phyloP scores from a whole-genome alignment of 2,113 vertebrate genomes.

The Barbus barbus region DNA sequence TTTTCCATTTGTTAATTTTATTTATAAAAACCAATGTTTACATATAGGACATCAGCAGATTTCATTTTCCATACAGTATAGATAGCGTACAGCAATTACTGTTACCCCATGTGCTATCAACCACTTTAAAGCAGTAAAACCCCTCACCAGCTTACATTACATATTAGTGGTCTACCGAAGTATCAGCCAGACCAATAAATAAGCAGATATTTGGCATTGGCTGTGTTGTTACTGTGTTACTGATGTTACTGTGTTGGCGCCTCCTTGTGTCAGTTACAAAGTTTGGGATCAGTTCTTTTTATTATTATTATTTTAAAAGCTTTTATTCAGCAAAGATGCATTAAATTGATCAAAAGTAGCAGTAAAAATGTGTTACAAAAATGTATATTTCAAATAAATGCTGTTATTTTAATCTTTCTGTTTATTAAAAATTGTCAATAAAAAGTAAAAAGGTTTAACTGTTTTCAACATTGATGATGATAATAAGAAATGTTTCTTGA shows the following conservation, averaged over 20 bases:
- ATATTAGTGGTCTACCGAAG: not conserved
- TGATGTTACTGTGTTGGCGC: not conserved
- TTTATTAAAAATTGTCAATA: not conserved
- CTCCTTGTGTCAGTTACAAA: not conserved
- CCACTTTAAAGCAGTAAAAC: not conserved
- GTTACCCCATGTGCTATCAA: slow-evolving; percentile 28
- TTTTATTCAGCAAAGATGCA: not conserved
- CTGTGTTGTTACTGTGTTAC: not conserved
- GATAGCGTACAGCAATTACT: not conserved
- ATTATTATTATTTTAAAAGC: not conserved
- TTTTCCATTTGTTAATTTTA: not conserved
- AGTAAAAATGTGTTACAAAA: not conserved
- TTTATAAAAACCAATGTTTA: not conserved
- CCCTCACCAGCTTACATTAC: slow-evolving; percentile 43
- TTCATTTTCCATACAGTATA: not conserved
- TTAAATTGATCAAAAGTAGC: not conserved
- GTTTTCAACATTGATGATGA: not conserved
- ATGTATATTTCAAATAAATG: no score
- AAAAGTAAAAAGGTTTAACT: no score
- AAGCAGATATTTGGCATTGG: no score
- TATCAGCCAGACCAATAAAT: not conserved
- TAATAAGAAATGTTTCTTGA: not conserved
- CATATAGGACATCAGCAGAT: not conserved
- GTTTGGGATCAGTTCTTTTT: not conserved
- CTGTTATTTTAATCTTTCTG: not conserved